Evolutionary conservation across 2,888 invertebrate genomes (phyloP).

Genomic region (Anthophora plumipes): DNA sequence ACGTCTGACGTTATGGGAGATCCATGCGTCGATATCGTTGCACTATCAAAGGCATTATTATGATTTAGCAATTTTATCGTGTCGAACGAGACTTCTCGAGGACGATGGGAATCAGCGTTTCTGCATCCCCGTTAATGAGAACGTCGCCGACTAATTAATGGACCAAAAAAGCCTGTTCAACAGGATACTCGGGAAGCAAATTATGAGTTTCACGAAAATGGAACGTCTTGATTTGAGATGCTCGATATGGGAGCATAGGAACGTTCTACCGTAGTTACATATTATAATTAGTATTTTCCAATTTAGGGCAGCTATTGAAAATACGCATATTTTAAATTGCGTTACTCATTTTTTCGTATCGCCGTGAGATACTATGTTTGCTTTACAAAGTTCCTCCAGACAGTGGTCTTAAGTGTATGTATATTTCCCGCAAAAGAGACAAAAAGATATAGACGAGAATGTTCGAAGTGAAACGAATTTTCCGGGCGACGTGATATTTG

Average conservation of each 20-base stretch:
- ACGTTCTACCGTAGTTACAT: neutral
- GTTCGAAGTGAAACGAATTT: too few relatives aligned
- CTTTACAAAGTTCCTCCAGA: neutral
- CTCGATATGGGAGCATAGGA: slow-evolving; percentile 1
- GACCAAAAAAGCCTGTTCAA: slow-evolving; percentile 14
- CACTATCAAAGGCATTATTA: slow-evolving; percentile 20
- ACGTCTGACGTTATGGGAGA: neutral
- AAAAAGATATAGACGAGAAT: too few relatives aligned
- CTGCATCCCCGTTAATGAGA: slow-evolving; percentile 24
- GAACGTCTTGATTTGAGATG: neutral
- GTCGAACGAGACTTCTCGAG: slow-evolving; percentile 16
- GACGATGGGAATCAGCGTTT: slow-evolving; percentile 32
- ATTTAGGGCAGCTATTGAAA: neutral
- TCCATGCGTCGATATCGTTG: slow-evolving; percentile 17
- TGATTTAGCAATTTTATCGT: slow-evolving; percentile 1
- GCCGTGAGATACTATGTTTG: neutral
- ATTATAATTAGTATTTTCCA: slow-evolving; percentile 4
- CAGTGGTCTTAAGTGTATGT: too few relatives aligned
- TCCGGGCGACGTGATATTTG: too few relatives aligned
- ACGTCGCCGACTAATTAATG: slow-evolving; percentile 36
- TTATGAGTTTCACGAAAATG: slow-evolving; percentile 14
- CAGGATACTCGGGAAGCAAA: neutral
- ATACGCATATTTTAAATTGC: neutral
- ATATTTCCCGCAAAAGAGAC: too few relatives aligned
- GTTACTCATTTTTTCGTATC: neutral